These are phyloP conservation scores for Vipera ursinii DNA, from an alignment of 2,797 vertebrate species.

Conservation along the genomic window DNA sequence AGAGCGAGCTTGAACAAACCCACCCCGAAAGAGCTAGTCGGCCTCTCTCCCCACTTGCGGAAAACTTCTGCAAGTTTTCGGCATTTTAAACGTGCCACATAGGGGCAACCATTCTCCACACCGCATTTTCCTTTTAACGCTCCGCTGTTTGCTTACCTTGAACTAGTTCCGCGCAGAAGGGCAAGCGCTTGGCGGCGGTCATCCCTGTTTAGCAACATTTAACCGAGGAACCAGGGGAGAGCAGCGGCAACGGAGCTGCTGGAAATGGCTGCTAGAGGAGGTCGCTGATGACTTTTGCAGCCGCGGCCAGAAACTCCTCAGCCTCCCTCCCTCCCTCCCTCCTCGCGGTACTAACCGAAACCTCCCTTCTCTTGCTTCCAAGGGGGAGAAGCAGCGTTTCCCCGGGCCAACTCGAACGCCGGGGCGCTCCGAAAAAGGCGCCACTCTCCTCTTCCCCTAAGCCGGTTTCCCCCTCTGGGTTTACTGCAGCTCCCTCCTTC, in stretches of 20 bases:
- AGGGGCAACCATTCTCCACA: not conserved
- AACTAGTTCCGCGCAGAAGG: not conserved
- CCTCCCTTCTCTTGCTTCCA: not conserved
- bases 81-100: not conserved
- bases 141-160: constrained; percentile 14
- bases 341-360: no score
- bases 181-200: not conserved
- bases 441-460: not conserved
- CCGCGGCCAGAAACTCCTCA: not conserved
- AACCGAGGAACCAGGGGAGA: not conserved
- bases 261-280: not conserved
- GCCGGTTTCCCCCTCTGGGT: no score
- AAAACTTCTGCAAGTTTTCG: not conserved
- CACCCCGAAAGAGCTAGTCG: no score
- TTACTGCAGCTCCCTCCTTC: no score
- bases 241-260: no score
- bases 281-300: not conserved
- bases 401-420: not conserved
- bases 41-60: no score
- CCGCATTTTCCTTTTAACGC: not conserved
- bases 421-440: not conserved
- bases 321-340: not conserved
- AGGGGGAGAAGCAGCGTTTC: not conserved
- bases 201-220: not conserved
- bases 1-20: not conserved